These are phyloP conservation scores for Acanthosepion esculentum DNA, from an alignment of 2,888 invertebrate species.

Conservation along the genomic window DNA sequence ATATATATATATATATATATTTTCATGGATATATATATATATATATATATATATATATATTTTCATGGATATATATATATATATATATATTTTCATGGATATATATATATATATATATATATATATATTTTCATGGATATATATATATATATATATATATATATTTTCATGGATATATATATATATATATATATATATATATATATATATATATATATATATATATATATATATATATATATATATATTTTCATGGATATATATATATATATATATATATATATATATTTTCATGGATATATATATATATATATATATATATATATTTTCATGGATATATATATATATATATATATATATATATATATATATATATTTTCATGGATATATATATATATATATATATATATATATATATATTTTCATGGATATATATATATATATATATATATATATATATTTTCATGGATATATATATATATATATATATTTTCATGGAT, in stretches of 20 bases:
- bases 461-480: neutral
- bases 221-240: neutral
- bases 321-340: neutral
- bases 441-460: neutral
- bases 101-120: slow-evolving; percentile 37
- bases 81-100: neutral
- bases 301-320: slow-evolving; percentile 33
- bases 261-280: slow-evolving; percentile 1
- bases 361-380: neutral
- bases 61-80: neutral
- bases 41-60: slow-evolving; percentile 39
- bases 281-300: neutral
- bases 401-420: neutral
- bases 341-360: slow-evolving; percentile 6
- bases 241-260: neutral
- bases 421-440: neutral
- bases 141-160: slow-evolving; percentile 20
- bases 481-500: neutral
- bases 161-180: neutral
- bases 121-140: neutral
- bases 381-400: slow-evolving; percentile 2
- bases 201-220: slow-evolving; percentile 35
- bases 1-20: slow-evolving; percentile 36
- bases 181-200: slow-evolving; percentile 1
- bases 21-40: neutral